Evolutionary conservation across 2,888 invertebrate species (phyloP).

Genomic region (Halictus ligatus): DNA sequence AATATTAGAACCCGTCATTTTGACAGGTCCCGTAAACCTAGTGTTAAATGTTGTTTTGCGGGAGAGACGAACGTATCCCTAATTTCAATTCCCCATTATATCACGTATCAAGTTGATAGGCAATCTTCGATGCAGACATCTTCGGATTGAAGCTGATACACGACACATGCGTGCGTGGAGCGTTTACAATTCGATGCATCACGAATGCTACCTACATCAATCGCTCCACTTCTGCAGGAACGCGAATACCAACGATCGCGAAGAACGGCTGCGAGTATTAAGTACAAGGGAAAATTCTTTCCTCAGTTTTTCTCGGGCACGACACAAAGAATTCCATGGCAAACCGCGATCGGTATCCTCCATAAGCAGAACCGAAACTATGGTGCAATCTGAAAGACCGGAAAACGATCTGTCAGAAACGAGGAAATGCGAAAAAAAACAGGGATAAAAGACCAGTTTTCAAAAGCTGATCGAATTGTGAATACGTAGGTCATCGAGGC

Average conservation of each 20-base stretch:
- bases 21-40: too few species aligned
- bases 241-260: slow-evolving; percentile 11
- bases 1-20: too few species aligned
- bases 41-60: too few species aligned
- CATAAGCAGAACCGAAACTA: background rate
- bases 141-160: background rate
- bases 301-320: background rate
- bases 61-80: background rate
- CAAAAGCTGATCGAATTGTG: background rate
- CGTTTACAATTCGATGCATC: slow-evolving; percentile 12
- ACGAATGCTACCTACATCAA: slow-evolving; percentile 24
- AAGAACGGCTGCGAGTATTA: slow-evolving; percentile 18
- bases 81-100: background rate
- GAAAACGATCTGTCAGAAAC: background rate
- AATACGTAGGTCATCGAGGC: background rate
- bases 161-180: slow-evolving; percentile 7
- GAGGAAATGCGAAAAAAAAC: too few species aligned
- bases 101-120: background rate
- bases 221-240: slow-evolving; percentile 29
- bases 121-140: background rate
- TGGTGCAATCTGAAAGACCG: background rate
- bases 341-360: background rate
- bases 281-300: slow-evolving; percentile 14
- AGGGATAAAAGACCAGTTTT: background rate
- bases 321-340: background rate